Evolutionary conservation across 2,888 invertebrate genomes (phyloP).

Genomic region (Cantharis rustica): DNA sequence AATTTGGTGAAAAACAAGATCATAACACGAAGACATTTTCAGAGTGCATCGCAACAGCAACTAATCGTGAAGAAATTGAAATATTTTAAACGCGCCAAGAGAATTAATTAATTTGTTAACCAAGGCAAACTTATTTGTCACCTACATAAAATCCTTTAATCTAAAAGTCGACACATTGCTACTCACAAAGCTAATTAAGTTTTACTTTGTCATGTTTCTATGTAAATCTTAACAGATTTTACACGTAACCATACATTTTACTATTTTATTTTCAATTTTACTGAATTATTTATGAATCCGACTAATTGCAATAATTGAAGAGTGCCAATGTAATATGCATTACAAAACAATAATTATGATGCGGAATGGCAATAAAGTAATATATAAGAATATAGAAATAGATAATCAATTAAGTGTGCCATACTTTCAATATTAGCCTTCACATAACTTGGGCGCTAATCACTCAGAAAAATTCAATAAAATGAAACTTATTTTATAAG

Average conservation of each 20-base stretch:
- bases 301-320: neutral
- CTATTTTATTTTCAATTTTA: neutral
- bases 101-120: neutral
- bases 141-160: neutral
- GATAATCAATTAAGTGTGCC: slow-evolving; percentile 1
- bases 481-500: neutral
- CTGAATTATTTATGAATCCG: neutral
- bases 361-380: neutral
- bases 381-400: neutral
- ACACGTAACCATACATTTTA: neutral
- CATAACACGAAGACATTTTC: neutral
- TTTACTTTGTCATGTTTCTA: neutral
- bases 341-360: neutral
- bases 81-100: neutral
- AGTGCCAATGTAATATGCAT: neutral
- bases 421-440: slow-evolving; percentile 4
- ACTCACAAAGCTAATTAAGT: neutral
- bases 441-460: neutral
- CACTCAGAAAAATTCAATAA: neutral
- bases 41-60: neutral
- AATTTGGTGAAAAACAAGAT: neutral
- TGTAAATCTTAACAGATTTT: neutral
- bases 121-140: neutral
- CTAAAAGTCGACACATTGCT: neutral
- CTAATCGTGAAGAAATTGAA: neutral